A percentile compares a stretch with the other conserved stretches of the same genome.
Conservation (phyloP, 2,888 invertebrate species). For the Masnerella sp. region DNA sequence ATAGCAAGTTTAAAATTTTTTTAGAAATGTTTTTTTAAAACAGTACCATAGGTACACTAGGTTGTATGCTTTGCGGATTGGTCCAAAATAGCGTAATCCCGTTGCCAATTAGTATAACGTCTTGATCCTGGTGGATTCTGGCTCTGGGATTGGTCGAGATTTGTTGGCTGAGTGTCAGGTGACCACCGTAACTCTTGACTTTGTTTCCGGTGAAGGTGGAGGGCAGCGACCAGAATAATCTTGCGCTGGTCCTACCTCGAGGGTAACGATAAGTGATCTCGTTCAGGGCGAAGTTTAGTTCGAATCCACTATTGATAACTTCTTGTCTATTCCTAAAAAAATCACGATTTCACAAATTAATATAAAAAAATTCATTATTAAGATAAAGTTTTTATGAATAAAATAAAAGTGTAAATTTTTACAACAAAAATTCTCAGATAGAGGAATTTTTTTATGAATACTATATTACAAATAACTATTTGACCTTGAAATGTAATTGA, state of each 20-base stretch:
- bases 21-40: not conserved
- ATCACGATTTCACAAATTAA: too few relatives aligned
- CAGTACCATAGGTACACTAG: slow-evolving; percentile 81
- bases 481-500: too few relatives aligned
- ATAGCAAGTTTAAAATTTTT: not conserved
- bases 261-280: slow-evolving; percentile 82
- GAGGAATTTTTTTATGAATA: too few relatives aligned
- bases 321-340: slow-evolving; percentile 74
- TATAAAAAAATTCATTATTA: not conserved
- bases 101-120: slow-evolving; percentile 90
- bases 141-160: slow-evolving; percentile 81
- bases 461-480: too few relatives aligned
- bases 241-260: slow-evolving; percentile 76
- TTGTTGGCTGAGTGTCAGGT: slow-evolving; percentile 85
- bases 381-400: too few relatives aligned
- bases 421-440: too few relatives aligned
- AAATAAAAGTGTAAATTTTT: too few relatives aligned
- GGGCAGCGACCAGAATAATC: slow-evolving; percentile 88
- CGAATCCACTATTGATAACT: slow-evolving; percentile 79
- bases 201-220: slow-evolving; percentile 81
- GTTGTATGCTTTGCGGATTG: slow-evolving; percentile 80
- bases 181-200: slow-evolving; percentile 92
- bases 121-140: slow-evolving; percentile 83
- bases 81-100: slow-evolving; percentile 88
- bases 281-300: slow-evolving; percentile 80